Evolutionary conservation across 1,140 invertebrate species (phyloP).

Genomic region (Lordiphosa mommai): DNA sequence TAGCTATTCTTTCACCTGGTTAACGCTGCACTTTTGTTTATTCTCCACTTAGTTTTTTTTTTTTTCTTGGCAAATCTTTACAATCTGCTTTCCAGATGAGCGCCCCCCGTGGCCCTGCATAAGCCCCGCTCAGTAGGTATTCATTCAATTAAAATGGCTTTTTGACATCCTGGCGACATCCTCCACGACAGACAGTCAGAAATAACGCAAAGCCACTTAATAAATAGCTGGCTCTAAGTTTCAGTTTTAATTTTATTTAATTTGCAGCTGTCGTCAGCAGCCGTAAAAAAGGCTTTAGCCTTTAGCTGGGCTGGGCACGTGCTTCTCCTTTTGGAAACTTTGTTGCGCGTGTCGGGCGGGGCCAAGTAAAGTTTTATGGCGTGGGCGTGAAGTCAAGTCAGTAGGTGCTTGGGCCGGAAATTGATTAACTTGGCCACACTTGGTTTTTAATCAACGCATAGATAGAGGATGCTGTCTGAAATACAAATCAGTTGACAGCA

Average conservation of each 20-base stretch:
- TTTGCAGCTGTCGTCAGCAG: slow-evolving; percentile 73
- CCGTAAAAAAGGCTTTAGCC: slow-evolving; percentile 68
- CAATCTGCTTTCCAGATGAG: too few species aligned
- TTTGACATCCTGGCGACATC: slow-evolving; percentile 20
- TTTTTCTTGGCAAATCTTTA: slow-evolving; percentile 10
- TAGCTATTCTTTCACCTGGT: slow-evolving; percentile 31
- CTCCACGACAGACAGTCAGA: background rate
- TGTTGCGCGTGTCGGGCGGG: slow-evolving; percentile 25
- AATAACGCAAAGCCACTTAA: slow-evolving; percentile 50
- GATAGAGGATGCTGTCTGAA: slow-evolving; percentile 29
- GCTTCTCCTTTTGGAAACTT: slow-evolving; percentile 22
- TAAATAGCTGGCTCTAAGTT: slow-evolving; percentile 62
- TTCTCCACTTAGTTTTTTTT: slow-evolving; percentile 21
- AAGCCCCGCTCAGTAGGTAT: slow-evolving; percentile 29
- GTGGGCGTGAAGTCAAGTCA: slow-evolving; percentile 1
- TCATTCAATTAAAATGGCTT: slow-evolving; percentile 51
- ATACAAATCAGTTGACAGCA: slow-evolving; percentile 55
- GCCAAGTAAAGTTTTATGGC: slow-evolving; percentile 21
- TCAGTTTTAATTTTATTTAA: slow-evolving; percentile 68
- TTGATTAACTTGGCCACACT: slow-evolving; percentile 60
- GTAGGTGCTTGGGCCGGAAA: slow-evolving; percentile 42
- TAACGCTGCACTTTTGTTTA: slow-evolving; percentile 48
- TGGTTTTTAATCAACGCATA: slow-evolving; percentile 51
- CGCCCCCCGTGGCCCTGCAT: background rate
- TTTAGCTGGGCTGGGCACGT: slow-evolving; percentile 54